A percentile compares a stretch with the other conserved stretches of the same genome.
Conservation (phyloP, 2,113 vertebrate genomes). For the Pontoporia blainvillei region DNA sequence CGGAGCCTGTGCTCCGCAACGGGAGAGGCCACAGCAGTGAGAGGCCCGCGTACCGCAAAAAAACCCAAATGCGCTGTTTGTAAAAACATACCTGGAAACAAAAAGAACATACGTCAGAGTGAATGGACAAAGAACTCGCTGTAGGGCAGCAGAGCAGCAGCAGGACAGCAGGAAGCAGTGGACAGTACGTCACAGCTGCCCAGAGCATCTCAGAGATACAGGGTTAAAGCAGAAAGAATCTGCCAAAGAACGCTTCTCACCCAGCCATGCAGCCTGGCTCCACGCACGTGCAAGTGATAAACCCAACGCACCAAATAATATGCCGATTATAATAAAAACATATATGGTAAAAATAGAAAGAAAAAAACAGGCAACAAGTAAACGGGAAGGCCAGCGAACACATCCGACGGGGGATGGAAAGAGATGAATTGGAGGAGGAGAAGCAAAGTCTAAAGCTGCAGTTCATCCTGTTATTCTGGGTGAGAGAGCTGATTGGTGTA, state of each 20-base stretch:
- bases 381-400: no score
- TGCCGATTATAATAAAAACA: background rate
- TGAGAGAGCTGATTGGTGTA: background rate
- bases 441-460: fast-evolving
- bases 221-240: fast-evolving
- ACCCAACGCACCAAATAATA: background rate
- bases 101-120: fast-evolving
- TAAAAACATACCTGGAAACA: no score
- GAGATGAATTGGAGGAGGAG: fast-evolving
- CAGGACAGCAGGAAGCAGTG: fast-evolving
- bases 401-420: fast-evolving
- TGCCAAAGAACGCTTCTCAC: background rate
- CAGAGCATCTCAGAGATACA: fast-evolving
- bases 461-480: background rate
- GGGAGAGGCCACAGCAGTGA: no score
- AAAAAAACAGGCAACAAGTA: no score
- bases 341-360: background rate
- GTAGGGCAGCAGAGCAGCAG: fast-evolving
- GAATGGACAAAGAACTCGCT: fast-evolving
- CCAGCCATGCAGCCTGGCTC: fast-evolving
- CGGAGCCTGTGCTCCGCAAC: no score
- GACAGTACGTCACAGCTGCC: background rate
- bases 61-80: fast-evolving
- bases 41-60: no score
- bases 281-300: no score